Conservation (phyloP, 2,113 vertebrate species). For the Salvator merianae region DNA sequence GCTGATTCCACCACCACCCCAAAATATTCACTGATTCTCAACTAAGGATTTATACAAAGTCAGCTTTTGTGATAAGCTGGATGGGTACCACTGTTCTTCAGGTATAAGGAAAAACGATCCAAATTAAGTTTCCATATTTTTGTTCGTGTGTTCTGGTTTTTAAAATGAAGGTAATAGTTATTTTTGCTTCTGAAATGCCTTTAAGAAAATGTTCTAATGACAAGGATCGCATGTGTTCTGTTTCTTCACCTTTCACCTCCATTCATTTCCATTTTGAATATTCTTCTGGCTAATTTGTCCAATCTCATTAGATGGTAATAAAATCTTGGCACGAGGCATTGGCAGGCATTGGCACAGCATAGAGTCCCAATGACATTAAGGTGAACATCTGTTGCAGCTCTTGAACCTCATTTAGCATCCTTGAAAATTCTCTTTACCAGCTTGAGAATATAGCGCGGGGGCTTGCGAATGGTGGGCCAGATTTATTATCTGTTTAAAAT, state of each 20-base stretch:
- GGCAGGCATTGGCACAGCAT: background rate
- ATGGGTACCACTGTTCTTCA: background rate
- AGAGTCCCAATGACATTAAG: constrained; percentile 20
- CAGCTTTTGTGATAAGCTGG: background rate
- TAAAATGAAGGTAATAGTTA: background rate
- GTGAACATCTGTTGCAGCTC: background rate
- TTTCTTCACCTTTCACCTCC: background rate
- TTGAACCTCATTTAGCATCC: constrained; percentile 2
- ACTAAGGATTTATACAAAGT: background rate
- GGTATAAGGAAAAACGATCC: background rate
- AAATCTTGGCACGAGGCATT: constrained; percentile 10
- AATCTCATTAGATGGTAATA: constrained; percentile 19
- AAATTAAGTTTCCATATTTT: background rate
- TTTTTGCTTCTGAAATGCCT: background rate
- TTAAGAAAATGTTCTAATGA: background rate
- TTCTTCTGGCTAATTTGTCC: constrained; percentile 3
- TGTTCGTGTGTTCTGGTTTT: background rate
- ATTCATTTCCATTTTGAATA: constrained; percentile 9
- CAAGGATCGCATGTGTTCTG: constrained; percentile 1
- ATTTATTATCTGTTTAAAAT: background rate
- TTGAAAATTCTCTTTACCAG: background rate
- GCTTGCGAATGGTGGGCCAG: constrained; percentile 3
- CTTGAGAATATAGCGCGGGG: background rate
- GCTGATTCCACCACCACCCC: too few species aligned
- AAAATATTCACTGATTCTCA: too few species aligned